These are phyloP conservation scores for Neoarius graeffei DNA, from an alignment of 2,113 vertebrate genomes.

Conservation along the genomic window DNA sequence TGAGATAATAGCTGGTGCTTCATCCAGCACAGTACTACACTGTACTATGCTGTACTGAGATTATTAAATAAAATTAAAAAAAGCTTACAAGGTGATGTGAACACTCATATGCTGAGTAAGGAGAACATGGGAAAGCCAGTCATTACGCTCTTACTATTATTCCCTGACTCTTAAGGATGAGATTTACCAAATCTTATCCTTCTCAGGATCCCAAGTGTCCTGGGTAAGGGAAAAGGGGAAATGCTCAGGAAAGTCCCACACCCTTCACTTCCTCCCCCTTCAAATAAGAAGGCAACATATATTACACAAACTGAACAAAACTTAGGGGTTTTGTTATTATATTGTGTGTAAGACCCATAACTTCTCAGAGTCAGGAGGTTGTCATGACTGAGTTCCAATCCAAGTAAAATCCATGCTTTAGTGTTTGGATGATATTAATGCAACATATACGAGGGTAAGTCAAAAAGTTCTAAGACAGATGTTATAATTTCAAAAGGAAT, in stretches of 20 bases:
- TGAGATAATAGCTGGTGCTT: not conserved
- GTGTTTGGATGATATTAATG: conserved; percentile 10
- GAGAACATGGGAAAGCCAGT: not conserved
- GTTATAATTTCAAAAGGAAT: too few species aligned
- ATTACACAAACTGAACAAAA: conserved; percentile 2
- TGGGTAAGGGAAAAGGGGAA: conserved; percentile 33
- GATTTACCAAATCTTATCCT: conserved; percentile 47
- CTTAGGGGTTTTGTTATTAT: not conserved
- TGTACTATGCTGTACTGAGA: not conserved
- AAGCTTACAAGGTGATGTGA: conserved; percentile 41
- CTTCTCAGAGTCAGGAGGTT: not conserved
- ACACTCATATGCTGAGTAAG: conserved; percentile 35
- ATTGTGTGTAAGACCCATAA: not conserved
- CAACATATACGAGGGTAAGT: not conserved
- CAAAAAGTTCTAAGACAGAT: too few species aligned
- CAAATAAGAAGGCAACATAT: conserved; percentile 34
- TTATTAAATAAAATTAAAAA: conserved; percentile 39
- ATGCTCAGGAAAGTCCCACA: conserved; percentile 44
- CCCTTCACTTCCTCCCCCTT: conserved; percentile 49
- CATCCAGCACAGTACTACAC: not conserved
- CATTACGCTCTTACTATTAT: not conserved
- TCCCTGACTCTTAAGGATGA: conserved; percentile 34
- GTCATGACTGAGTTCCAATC: conserved; percentile 9
- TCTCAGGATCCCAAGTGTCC: conserved; percentile 37
- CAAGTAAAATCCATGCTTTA: conserved; percentile 3